These are phyloP conservation scores for Phthorimaea operculella DNA, from an alignment of 1,140 invertebrate species.

Conservation along the genomic window DNA sequence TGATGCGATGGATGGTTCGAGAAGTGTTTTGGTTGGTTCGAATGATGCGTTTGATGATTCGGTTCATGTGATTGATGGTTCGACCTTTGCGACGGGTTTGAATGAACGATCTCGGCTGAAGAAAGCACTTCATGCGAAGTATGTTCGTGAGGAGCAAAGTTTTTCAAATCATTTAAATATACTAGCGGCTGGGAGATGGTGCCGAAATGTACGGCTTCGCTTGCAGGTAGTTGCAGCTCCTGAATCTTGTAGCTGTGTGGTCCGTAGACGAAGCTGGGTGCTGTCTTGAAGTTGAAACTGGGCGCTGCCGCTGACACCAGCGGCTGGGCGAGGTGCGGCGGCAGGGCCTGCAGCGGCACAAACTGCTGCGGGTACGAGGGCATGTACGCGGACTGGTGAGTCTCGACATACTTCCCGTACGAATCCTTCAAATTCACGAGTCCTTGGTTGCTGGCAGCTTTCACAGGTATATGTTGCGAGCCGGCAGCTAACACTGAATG, in stretches of 20 bases:
- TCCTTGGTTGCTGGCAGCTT: conserved; percentile 8
- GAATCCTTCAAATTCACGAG: conserved; percentile 41
- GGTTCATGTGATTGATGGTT: background rate
- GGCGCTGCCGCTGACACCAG: conserved; percentile 32
- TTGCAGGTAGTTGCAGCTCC: conserved; percentile 28
- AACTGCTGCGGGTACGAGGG: conserved; percentile 48
- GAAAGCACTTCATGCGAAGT: too few relatives aligned
- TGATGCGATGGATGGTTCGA: too few relatives aligned
- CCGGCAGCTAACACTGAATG: conserved; percentile 29
- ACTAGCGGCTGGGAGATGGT: conserved; percentile 25
- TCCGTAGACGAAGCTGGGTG: conserved; percentile 37
- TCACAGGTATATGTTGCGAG: conserved; percentile 35
- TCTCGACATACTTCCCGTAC: conserved; percentile 47
- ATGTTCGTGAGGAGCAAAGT: conserved; percentile 17
- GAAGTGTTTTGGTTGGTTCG: too few relatives aligned
- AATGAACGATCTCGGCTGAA: too few relatives aligned
- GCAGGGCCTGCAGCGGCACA: conserved; percentile 49
- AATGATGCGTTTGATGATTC: too few relatives aligned
- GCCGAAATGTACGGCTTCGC: conserved; percentile 20
- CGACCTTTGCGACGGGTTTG: background rate
- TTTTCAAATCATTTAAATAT: conserved; percentile 27
- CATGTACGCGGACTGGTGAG: conserved; percentile 39
- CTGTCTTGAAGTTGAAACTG: conserved; percentile 31
- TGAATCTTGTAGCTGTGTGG: conserved; percentile 28
- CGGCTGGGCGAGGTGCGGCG: conserved; percentile 49